Evolutionary conservation across 2,888 invertebrate genomes (phyloP).

Genomic region (Melanotus villosus): DNA sequence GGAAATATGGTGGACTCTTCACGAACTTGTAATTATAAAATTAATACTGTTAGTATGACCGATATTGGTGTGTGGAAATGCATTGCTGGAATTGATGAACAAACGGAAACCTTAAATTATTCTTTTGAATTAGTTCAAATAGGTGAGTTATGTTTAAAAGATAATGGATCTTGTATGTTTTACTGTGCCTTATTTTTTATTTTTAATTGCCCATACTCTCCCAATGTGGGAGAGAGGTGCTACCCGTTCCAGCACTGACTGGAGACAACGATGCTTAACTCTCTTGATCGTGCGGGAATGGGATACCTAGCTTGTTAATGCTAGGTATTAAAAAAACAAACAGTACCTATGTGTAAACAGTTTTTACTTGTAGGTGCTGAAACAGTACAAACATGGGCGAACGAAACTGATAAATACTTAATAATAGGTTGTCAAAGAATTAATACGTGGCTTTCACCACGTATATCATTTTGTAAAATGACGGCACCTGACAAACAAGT

Average conservation of each 20-base stretch:
- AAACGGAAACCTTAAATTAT: constrained; percentile 38
- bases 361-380: constrained; percentile 5
- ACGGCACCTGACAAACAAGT: constrained; percentile 41
- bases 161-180: too few species aligned
- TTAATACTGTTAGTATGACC: not conserved
- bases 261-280: too few species aligned
- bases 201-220: too few species aligned
- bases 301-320: too few species aligned
- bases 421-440: constrained; percentile 43
- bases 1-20: constrained; percentile 40
- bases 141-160: too few species aligned
- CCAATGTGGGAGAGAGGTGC: too few species aligned
- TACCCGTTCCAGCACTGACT: too few species aligned
- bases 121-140: constrained; percentile 41
- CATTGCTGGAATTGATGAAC: constrained; percentile 25
- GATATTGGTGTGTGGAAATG: constrained; percentile 48
- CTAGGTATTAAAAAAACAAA: too few species aligned
- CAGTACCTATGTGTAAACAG: too few species aligned
- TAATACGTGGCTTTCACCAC: not conserved
- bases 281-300: too few species aligned
- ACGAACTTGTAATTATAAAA: too few species aligned
- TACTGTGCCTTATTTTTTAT: too few species aligned
- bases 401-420: constrained; percentile 34
- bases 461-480: constrained; percentile 39
- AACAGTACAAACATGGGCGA: constrained; percentile 31